Evolutionary conservation across 2,888 invertebrate species (phyloP).

Genomic region (Ormyrus nitidulus): DNA sequence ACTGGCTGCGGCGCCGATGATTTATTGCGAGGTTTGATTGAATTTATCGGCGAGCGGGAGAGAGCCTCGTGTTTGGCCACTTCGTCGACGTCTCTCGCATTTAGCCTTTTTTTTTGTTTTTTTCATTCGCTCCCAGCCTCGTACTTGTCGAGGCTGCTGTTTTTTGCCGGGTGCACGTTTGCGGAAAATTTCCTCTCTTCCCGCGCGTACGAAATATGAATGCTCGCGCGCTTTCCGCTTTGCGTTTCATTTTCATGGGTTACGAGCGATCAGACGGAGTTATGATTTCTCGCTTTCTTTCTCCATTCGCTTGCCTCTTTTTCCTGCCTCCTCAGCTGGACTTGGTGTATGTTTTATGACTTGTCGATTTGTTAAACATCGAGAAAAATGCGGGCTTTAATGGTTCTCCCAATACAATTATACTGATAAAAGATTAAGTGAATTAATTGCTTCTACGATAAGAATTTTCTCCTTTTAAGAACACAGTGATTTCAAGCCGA

Average conservation of each 20-base stretch:
- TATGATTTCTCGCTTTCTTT: not conserved
- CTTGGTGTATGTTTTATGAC: constrained; percentile 59
- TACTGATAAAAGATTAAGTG: too few relatives aligned
- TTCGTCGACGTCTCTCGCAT: constrained; percentile 8
- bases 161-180: not conserved
- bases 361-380: constrained; percentile 63
- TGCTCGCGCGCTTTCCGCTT: not conserved
- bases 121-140: not conserved
- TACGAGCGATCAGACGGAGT: not conserved
- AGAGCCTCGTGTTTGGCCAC: constrained; percentile 55
- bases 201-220: not conserved
- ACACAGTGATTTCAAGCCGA: too few relatives aligned
- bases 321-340: not conserved
- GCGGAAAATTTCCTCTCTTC: constrained; percentile 16
- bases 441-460: too few relatives aligned
- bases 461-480: too few relatives aligned
- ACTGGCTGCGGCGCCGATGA: constrained; percentile 66
- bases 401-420: too few relatives aligned
- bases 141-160: not conserved
- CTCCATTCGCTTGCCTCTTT: not conserved
- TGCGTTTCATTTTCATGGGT: constrained; percentile 1
- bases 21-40: constrained; percentile 74
- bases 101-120: constrained; percentile 11
- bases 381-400: constrained; percentile 18
- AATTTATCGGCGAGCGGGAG: constrained; percentile 71